phyloP scores from a whole-genome alignment of 2,888 invertebrate species.

The Polyommatus icarus region DNA sequence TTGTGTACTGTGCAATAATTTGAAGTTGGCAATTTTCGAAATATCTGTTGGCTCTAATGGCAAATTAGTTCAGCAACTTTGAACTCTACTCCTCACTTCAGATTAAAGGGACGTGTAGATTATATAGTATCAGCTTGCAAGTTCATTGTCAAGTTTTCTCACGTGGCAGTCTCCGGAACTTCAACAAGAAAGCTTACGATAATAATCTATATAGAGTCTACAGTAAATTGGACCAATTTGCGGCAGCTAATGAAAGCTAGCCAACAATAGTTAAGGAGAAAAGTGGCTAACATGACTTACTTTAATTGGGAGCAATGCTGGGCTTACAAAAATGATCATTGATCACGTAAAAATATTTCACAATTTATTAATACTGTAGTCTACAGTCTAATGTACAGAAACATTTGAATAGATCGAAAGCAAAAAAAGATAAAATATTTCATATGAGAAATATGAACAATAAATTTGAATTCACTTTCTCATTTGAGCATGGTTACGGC shows the following conservation, averaged over 20 bases:
- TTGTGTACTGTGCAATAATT: neutral
- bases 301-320: neutral
- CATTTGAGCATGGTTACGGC: constrained; percentile 19
- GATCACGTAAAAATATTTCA: too few species aligned
- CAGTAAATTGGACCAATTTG: constrained; percentile 58
- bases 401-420: too few species aligned
- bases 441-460: constrained; percentile 38
- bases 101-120: constrained; percentile 41
- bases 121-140: constrained; percentile 40
- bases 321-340: neutral
- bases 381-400: too few species aligned
- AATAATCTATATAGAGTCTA: constrained; percentile 55
- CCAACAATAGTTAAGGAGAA: constrained; percentile 20
- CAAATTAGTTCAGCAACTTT: constrained; percentile 39
- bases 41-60: constrained; percentile 34
- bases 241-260: constrained; percentile 47
- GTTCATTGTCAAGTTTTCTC: constrained; percentile 56
- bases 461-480: neutral
- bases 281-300: constrained; percentile 5
- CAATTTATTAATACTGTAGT: too few species aligned
- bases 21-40: constrained; percentile 22
- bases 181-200: constrained; percentile 55
- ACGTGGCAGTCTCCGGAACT: constrained; percentile 55
- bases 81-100: constrained; percentile 36
- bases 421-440: too few species aligned